Base-by-base conservation (phyloP, 2,797 vertebrate species). In the Luscinia megarhynchos region DNA sequence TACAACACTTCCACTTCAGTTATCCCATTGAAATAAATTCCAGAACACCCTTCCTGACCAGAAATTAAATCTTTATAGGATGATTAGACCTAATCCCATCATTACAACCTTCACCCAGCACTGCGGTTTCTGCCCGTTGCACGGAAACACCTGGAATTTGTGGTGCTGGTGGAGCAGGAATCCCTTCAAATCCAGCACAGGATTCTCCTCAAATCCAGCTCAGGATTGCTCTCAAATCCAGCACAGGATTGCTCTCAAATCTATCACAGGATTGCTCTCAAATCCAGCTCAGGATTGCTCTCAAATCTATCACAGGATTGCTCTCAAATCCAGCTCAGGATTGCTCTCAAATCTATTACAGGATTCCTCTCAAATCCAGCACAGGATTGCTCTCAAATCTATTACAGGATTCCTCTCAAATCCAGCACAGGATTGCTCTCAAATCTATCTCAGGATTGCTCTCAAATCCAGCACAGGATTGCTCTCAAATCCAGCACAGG, bases 41-140 rank as follows among this genome's bases (percentile, higher is more conserved):
- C 64, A 78, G 11, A 46, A 61, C 64, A 75, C 4, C 5, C 8
- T 84, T 20, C 11, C 53, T 78, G 69, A 43, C n/a, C 51, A 84
- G 66, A 82, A 89, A 76, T 68, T 54, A 66, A 30, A 30, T 51
- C n/a, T 68, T 90, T 81, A 46, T 13, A 32, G 67, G 45, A 48
- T 92, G 70, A 82, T n/a, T 82, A 76, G 89, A 23, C 30, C 18
- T 34, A 87, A 90, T 74, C 50, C 46, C 21, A 12, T 75, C 14
- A 74, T 70, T 51, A 64, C 45, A 75, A 45, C 66, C 62, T 77
- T 70, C 1, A 4, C 51, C 38, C 32, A 45, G 36, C 0, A 0
- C 61, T 55, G 82, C 0, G 0, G 2, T 63, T 74, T 77, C 69
- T 84, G 22, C 30, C 40, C 0, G 0, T 77, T 67, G 38, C 45